Percentiles rank a stretch among this genome's conserved stretches.
These are phyloP conservation scores for Teleogryllus oceanicus DNA, from an alignment of 2,888 invertebrate species.

Conservation along the genomic window DNA sequence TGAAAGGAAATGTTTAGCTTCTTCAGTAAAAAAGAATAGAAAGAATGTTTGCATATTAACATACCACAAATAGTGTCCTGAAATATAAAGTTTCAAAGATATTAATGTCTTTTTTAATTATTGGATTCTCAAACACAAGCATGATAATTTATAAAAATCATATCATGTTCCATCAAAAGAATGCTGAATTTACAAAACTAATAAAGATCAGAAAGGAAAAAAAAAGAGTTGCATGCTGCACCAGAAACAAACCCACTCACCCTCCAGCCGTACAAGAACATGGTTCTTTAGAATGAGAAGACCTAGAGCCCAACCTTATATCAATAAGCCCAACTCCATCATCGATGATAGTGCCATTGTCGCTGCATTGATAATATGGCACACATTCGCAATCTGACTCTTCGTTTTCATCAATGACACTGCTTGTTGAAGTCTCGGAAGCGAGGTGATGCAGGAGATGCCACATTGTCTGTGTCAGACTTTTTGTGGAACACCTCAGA, in stretches of 20 bases:
- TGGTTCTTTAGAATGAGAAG: background rate
- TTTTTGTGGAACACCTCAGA: background rate
- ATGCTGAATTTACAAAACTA: background rate
- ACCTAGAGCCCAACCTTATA: conserved; percentile 23
- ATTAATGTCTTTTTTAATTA: too few relatives aligned
- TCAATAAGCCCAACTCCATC: conserved; percentile 28
- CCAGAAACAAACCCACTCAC: background rate
- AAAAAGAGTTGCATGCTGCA: background rate
- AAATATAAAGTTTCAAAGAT: too few relatives aligned
- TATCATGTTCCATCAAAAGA: too few relatives aligned
- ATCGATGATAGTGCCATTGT: conserved; percentile 31
- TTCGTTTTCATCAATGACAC: background rate
- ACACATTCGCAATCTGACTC: conserved; percentile 28
- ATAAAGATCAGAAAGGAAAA: background rate
- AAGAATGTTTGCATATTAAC: too few relatives aligned
- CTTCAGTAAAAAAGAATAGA: too few relatives aligned
- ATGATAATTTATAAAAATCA: too few relatives aligned
- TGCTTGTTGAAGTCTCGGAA: background rate
- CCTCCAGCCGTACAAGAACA: background rate
- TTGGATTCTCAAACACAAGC: too few relatives aligned
- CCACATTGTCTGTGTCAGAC: background rate
- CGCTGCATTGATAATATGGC: conserved; percentile 30
- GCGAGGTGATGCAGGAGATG: background rate
- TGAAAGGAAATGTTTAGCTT: too few relatives aligned
- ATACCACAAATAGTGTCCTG: too few relatives aligned